Percentiles rank a stretch among this genome's conserved stretches.
Evolutionary conservation across 2,888 invertebrate species (phyloP).

Genomic region (Abscondita cerata): DNA sequence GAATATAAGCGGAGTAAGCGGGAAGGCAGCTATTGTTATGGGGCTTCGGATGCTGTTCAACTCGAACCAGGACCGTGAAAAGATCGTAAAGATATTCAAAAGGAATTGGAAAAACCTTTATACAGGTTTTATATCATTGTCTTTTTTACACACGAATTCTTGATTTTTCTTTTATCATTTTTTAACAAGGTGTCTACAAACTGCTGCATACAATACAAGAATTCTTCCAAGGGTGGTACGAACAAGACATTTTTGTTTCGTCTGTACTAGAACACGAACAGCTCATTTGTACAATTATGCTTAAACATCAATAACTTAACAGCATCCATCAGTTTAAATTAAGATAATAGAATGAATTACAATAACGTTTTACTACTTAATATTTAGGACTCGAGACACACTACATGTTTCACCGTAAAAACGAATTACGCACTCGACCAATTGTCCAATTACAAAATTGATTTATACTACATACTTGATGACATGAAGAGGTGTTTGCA

Average conservation of each 20-base stretch:
- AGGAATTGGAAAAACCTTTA: slow-evolving; percentile 14
- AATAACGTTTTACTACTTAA: slow-evolving; percentile 6
- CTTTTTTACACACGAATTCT: slow-evolving; percentile 10
- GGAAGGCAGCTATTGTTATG: slow-evolving; percentile 46
- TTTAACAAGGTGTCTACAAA: slow-evolving; percentile 12
- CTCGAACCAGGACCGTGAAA: slow-evolving; percentile 32
- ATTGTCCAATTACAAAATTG: no score
- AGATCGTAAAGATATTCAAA: slow-evolving; percentile 24
- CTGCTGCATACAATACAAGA: slow-evolving; percentile 5
- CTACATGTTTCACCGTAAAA: no score
- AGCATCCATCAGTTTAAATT: slow-evolving; percentile 10
- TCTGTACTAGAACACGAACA: not conserved
- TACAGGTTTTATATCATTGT: not conserved
- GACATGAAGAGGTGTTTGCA: no score
- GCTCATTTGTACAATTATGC: slow-evolving; percentile 11
- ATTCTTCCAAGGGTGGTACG: slow-evolving; percentile 1
- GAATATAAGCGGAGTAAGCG: slow-evolving; percentile 40
- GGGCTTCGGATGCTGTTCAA: slow-evolving; percentile 28
- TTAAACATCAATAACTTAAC: slow-evolving; percentile 10
- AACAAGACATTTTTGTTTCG: slow-evolving; percentile 1
- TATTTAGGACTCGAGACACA: not conserved
- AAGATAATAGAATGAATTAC: slow-evolving; percentile 8
- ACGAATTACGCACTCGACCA: no score
- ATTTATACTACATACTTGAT: no score
- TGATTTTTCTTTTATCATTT: slow-evolving; percentile 8